These are phyloP conservation scores for Trematomus bernacchii DNA, from an alignment of 2,797 vertebrate species.

Conservation along the genomic window DNA sequence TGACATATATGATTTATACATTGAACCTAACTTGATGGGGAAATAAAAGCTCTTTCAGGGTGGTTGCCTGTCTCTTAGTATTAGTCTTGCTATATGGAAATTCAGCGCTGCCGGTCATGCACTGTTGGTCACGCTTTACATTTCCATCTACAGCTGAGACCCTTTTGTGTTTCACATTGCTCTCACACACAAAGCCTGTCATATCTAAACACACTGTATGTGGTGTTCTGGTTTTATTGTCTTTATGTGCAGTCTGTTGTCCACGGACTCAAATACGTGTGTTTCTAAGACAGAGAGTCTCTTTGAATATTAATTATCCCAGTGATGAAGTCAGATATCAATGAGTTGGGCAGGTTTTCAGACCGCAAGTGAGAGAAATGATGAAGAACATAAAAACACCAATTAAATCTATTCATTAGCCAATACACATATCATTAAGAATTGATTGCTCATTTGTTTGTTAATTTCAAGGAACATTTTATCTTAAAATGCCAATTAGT, in stretches of 20 bases:
- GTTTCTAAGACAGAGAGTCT: neutral
- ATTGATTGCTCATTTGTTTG: too few relatives aligned
- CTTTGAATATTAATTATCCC: neutral
- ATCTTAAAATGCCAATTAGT: too few relatives aligned
- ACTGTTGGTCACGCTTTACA: slow-evolving; percentile 32
- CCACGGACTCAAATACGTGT: neutral
- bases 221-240: neutral
- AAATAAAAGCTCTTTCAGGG: slow-evolving; percentile 34
- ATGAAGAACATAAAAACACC: neutral
- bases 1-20: neutral
- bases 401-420: neutral
- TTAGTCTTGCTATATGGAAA: slow-evolving; percentile 48
- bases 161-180: slow-evolving; percentile 3
- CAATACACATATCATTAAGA: neutral
- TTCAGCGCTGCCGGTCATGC: slow-evolving; percentile 29
- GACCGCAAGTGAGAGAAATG: neutral
- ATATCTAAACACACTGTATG: neutral
- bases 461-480: too few relatives aligned
- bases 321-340: neutral
- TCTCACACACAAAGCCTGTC: slow-evolving; percentile 6
- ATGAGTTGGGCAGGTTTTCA: neutral
- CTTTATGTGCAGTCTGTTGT: neutral
- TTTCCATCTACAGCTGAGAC: slow-evolving; percentile 29
- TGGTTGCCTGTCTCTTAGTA: slow-evolving; percentile 20
- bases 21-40: slow-evolving; percentile 27